A percentile compares a stretch with the other conserved stretches of the same genome.
phyloP scores from a whole-genome alignment of 2,113 vertebrate genomes.

The Lepus americanus region DNA sequence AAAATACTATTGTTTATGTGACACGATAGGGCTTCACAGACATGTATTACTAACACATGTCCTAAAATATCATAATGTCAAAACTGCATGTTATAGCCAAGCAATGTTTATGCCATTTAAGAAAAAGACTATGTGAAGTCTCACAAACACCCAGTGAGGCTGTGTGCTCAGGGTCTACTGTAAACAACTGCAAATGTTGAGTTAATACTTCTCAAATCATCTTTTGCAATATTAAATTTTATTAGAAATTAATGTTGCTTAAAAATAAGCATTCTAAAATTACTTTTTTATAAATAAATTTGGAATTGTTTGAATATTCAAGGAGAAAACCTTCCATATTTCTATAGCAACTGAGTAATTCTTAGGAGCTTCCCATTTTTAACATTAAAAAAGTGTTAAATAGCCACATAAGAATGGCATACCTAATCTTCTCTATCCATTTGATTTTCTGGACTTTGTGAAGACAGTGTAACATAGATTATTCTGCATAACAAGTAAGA shows the following conservation, averaged over 20 bases:
- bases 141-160: slow-evolving; percentile 1
- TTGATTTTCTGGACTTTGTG: neutral
- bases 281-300: neutral
- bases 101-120: neutral
- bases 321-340: neutral
- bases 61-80: neutral
- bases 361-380: neutral
- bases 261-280: neutral
- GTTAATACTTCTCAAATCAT: slow-evolving; percentile 9
- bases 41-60: neutral
- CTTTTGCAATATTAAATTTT: neutral
- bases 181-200: neutral
- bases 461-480: neutral
- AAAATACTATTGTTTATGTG: slow-evolving; percentile 9
- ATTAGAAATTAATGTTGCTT: neutral
- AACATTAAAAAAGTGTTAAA: neutral
- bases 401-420: neutral
- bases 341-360: neutral
- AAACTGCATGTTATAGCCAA: neutral
- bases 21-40: neutral
- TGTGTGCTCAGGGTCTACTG: neutral
- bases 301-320: neutral
- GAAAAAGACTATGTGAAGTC: slow-evolving; percentile 7
- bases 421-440: neutral
- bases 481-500: slow-evolving; percentile 15